Evolutionary conservation across 2,797 vertebrate species (phyloP), one percentile per base, ranked within the genome.

Genomic region (Threskiornis aethiopicus): DNA sequence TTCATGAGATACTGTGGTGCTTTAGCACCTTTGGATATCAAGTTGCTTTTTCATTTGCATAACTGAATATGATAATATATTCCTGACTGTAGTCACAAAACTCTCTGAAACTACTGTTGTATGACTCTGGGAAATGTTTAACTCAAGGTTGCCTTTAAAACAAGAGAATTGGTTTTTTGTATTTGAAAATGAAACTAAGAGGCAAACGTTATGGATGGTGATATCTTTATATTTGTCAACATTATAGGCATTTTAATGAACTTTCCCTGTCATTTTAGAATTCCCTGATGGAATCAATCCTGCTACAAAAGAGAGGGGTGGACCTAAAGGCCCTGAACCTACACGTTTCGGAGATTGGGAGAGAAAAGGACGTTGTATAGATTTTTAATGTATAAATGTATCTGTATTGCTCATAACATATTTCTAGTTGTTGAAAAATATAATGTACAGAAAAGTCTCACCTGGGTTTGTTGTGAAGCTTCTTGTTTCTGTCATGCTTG

Each of bases 341-440:
- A 99, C 99, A 9, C 99, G 99, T 81, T 99, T 99, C 0, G 99
- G 99, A 96, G 99, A 99, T 83, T 99, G 99, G 99, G 99, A 99
- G 96, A 98, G 99, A 94, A 99, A 99, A 97, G 99, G 99, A 87
- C 99, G 99, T 90, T 99, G 99, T 95, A 99, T 99, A 89, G 99
- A 99, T 97, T 99, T 99, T 97, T 99, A 98, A 97, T 71, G 44
- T 71, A 31, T 41, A 26, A 79, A 75, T 52, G 18, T 71, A 16
- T 82, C 55, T 64, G 7, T 86, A 33, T 70, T 76, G 51, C 28
- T 73, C 85, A 47, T 65, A 51, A 89, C 46, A 41, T 75, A 71
- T 24, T 66, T 64, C 12, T 83, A 17, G 20, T 84, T 89, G 55
- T 37, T 58, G 59, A 47, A 92, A 90, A 85, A 51, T 75, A 37